phyloP scores from a whole-genome alignment of 2,888 invertebrate species.

The Philhelius pedissequus region DNA sequence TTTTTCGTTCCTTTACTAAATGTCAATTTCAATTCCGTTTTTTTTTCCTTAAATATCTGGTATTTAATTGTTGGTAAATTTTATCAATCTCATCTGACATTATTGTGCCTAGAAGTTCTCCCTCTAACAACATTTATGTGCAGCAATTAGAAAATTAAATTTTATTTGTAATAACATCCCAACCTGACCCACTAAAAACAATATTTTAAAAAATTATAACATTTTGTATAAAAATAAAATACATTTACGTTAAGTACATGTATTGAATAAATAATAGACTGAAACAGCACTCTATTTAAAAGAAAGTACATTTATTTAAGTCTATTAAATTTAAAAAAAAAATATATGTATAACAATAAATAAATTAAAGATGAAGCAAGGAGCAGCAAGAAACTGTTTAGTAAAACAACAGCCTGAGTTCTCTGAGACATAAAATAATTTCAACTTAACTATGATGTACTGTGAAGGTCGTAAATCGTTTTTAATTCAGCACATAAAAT shows the following conservation, averaged over 20 bases:
- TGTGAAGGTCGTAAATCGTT: conserved; percentile 65
- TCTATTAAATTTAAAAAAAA: conserved; percentile 16
- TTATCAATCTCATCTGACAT: too few relatives aligned
- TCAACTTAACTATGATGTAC: conserved; percentile 66
- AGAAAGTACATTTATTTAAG: conserved; percentile 43
- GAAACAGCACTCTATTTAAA: conserved; percentile 37
- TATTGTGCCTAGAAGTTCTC: too few relatives aligned
- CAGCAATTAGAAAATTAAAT: too few relatives aligned
- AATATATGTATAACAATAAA: not conserved
- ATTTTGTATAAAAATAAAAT: not conserved
- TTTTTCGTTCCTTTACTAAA: too few relatives aligned
- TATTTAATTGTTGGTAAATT: too few relatives aligned
- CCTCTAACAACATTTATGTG: too few relatives aligned
- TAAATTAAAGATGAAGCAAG: not conserved
- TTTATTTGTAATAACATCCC: not conserved
- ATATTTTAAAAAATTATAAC: not conserved
- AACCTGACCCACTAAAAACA: not conserved
- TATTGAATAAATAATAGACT: not conserved
- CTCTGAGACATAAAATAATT: conserved; percentile 58
- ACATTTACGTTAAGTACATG: not conserved
- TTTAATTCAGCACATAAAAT: conserved; percentile 66
- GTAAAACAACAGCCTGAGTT: conserved; percentile 19
- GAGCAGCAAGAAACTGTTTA: not conserved
- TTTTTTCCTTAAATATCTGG: too few relatives aligned
- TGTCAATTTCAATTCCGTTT: too few relatives aligned